Evolutionary conservation across 2,888 invertebrate species (phyloP).

Genomic region (Drosophila nigricruria): DNA sequence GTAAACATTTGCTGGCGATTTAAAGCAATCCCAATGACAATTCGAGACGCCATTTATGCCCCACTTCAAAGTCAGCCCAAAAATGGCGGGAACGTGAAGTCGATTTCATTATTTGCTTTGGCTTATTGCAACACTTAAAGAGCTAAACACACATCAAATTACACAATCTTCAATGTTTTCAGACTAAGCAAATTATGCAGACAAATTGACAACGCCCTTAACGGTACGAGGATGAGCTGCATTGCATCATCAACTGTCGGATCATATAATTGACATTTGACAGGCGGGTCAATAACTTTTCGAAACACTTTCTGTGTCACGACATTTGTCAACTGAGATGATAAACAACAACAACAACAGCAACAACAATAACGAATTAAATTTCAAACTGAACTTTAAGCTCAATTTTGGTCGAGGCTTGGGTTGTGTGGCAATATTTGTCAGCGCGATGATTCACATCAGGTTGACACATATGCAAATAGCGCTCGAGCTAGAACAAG

Average conservation of each 20-base stretch:
- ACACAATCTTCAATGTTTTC: constrained; percentile 18
- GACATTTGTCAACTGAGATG: constrained; percentile 32
- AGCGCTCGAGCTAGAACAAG: not conserved
- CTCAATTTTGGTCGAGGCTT: constrained; percentile 10
- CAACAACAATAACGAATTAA: constrained; percentile 3
- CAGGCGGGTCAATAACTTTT: constrained; percentile 68
- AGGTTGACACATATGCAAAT: constrained; percentile 25
- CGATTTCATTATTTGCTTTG: constrained; percentile 28
- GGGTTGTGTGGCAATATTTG: not conserved
- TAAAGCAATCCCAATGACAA: constrained; percentile 47
- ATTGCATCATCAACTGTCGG: constrained; percentile 58
- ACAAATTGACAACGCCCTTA: constrained; percentile 33
- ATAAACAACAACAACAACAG: constrained; percentile 13
- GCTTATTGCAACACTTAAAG: constrained; percentile 25
- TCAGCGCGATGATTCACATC: constrained; percentile 20
- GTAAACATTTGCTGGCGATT: constrained; percentile 30
- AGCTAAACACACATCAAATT: constrained; percentile 23
- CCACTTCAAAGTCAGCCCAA: constrained; percentile 37
- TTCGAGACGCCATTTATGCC: constrained; percentile 42
- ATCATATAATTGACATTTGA: constrained; percentile 56
- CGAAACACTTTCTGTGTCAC: constrained; percentile 36
- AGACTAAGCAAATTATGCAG: constrained; percentile 13
- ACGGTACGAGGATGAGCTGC: constrained; percentile 1
- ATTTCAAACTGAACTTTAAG: constrained; percentile 44
- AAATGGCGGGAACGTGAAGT: constrained; percentile 27